These are phyloP conservation scores for Podargus strigoides DNA, from an alignment of 2,797 vertebrate genomes.

Conservation along the genomic window DNA sequence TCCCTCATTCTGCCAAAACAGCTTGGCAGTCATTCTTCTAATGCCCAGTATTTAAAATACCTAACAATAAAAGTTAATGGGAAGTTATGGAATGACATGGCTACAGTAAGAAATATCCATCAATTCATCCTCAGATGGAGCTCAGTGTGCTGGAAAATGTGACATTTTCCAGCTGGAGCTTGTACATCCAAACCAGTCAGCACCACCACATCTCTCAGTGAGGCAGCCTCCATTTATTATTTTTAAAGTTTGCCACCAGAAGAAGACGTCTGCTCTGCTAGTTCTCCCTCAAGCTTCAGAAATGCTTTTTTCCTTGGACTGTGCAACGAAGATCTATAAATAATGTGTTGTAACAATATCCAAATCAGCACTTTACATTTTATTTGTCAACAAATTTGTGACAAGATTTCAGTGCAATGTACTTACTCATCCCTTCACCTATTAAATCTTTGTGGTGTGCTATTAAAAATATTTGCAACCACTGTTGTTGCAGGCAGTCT, in stretches of 20 bases:
- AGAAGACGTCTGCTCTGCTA: neutral
- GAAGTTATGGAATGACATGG: fast-evolving
- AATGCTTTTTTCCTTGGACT: neutral
- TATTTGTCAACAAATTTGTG: neutral
- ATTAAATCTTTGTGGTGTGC: neutral
- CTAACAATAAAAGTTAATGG: neutral
- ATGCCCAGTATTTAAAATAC: neutral
- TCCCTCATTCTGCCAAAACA: neutral
- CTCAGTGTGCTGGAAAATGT: neutral
- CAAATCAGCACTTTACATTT: neutral
- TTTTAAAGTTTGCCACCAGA: neutral
- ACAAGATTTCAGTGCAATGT: neutral
- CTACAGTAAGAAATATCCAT: neutral
- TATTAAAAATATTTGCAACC: slow-evolving; percentile 7
- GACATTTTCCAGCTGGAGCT: neutral
- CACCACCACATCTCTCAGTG: neutral
- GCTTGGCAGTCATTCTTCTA: neutral
- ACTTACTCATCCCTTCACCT: neutral
- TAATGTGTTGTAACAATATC: neutral
- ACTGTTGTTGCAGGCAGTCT: neutral
- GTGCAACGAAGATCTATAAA: neutral
- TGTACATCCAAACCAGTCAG: fast-evolving
- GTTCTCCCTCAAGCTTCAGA: neutral
- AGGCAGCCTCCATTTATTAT: neutral
- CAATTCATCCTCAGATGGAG: neutral